These are phyloP conservation scores for Cyrtodaria siliqua DNA, from an alignment of 2,888 invertebrate species.

Conservation along the genomic window DNA sequence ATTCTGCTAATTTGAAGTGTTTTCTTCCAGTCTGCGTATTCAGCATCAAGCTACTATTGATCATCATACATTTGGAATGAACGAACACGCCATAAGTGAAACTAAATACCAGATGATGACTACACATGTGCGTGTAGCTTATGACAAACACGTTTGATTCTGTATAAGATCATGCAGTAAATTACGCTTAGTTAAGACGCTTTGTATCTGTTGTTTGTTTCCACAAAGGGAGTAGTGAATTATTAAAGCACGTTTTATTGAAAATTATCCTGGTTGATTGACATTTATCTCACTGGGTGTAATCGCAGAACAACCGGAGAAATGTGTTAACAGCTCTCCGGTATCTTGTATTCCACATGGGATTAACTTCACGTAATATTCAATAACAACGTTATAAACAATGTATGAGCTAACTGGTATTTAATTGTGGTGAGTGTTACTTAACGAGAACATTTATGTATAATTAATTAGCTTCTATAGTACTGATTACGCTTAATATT, in stretches of 20 bases:
- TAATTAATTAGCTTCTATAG: constrained; percentile 29
- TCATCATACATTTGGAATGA: too few species aligned
- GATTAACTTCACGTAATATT: not conserved
- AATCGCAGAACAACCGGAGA: not conserved
- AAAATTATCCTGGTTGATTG: constrained; percentile 14
- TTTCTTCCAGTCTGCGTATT: too few species aligned
- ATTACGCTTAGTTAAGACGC: constrained; percentile 18
- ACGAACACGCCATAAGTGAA: too few species aligned
- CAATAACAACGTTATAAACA: constrained; percentile 8
- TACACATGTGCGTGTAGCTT: too few species aligned
- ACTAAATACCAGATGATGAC: too few species aligned
- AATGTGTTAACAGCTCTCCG: too few species aligned
- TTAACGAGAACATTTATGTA: constrained; percentile 22
- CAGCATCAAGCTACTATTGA: too few species aligned
- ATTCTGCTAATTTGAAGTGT: too few species aligned
- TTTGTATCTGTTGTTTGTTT: constrained; percentile 7
- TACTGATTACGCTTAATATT: constrained; percentile 10
- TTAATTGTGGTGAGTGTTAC: constrained; percentile 6
- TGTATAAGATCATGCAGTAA: constrained; percentile 18
- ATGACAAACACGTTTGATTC: not conserved
- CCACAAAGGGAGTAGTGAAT: constrained; percentile 21
- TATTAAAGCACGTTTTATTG: constrained; percentile 33
- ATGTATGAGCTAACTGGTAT: constrained; percentile 4
- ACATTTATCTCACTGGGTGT: constrained; percentile 13
- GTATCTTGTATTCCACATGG: not conserved